Base-by-base conservation (phyloP, 2,797 vertebrate species). In the Catharus ustulatus region DNA sequence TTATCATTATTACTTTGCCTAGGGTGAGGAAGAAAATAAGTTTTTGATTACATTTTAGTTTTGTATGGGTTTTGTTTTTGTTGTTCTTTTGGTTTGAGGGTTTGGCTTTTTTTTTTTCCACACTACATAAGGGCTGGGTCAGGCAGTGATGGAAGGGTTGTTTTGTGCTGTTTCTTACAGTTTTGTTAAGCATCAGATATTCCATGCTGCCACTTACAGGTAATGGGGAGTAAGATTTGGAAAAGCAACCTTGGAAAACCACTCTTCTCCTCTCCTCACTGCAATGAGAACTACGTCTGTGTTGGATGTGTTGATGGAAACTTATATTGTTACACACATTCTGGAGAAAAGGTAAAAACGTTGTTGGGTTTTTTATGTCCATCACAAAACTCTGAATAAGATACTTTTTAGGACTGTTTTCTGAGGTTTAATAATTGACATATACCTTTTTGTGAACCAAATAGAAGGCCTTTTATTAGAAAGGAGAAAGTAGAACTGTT, bases 241-340 rank as follows among this genome's bases (percentile, higher is more conserved):
- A 98, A 97, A 24, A 83, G 80, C 76, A 63, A 63, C 80, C 97
- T 98, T 89, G 97, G 97, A 57, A 97, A 97, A 67, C 99, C 99
- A 3, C 98, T 99, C 92, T 99, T 99, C 97, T 99, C 99, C 2
- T 99, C 99, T 6, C 99, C 99, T 27, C 97, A 95, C 81, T 98
- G 97, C 95, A 98, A 95, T 76, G 96, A 96, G 43, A 96, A 89
- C 9, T 97, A 63, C 0, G 20, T 99, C 29, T 98, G 93, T n/a
- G 91, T 99, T 69, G 99, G 99, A n/a, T 99, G 98, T 26, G 99
- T 99, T 84, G 99, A 99, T 63, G 98, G 98, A 95, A 98, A 98
- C 93, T 95, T 99, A 62, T 97, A 98, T 84, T 98, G 98, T 96
- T 98, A 99, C 90, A 98, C 96, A 77, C 97, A 98, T 90, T 88